These are phyloP conservation scores for Scrobipalpa atriplicella DNA, from an alignment of 2,888 invertebrate genomes.

Conservation along the genomic window DNA sequence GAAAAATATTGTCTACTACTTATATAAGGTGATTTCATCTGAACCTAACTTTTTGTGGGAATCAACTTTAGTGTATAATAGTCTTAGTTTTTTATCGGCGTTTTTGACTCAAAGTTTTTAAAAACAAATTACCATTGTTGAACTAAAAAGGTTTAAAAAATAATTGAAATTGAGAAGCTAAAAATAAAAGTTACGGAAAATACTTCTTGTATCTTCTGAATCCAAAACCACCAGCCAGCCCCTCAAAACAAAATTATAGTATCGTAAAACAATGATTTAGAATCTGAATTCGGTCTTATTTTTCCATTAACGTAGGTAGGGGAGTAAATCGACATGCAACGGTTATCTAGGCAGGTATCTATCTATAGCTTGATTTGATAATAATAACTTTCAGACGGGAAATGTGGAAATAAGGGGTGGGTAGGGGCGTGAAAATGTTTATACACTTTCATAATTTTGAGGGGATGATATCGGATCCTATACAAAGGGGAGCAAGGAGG, in stretches of 20 bases:
- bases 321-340: slow-evolving; percentile 61
- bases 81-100: no score
- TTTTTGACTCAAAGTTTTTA: no score
- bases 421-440: slow-evolving; percentile 80
- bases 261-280: slow-evolving; percentile 79
- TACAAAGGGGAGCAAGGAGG: slow-evolving; percentile 63
- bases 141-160: background rate
- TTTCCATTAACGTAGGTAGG: slow-evolving; percentile 69
- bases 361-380: slow-evolving; percentile 81
- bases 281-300: slow-evolving; percentile 66
- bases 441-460: slow-evolving; percentile 82
- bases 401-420: slow-evolving; percentile 71
- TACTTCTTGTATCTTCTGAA: no score
- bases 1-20: no score
- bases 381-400: slow-evolving; percentile 75
- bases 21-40: no score
- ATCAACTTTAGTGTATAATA: no score
- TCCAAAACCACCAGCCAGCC: slow-evolving; percentile 31
- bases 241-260: slow-evolving; percentile 59
- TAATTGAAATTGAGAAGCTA: background rate
- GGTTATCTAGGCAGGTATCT: slow-evolving; percentile 75
- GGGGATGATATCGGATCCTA: slow-evolving; percentile 75
- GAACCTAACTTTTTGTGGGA: no score
- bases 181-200: background rate
- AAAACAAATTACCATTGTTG: no score